Evolutionary conservation across 2,113 vertebrate species (phyloP), one percentile per base, ranked within the genome.

Genomic region (Hemichromis elongatus): DNA sequence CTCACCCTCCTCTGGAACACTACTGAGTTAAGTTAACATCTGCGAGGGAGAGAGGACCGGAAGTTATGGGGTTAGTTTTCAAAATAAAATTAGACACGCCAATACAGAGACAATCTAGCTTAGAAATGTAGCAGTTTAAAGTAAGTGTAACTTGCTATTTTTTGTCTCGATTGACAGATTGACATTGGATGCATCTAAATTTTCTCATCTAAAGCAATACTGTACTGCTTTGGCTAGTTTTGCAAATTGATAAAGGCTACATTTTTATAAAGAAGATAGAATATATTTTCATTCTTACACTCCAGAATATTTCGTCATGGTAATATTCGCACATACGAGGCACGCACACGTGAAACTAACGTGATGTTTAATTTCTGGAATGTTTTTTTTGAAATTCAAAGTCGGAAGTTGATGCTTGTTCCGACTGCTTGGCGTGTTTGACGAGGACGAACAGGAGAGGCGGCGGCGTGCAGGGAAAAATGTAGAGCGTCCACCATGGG

Each of bases 1-100:
- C 94, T 95, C 95, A 92, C 90, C 93, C 95, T 94, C 93, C 79
- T 91, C 80, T 82, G 88, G 81, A 95, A 92, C 90, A 89, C 75
- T 93, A 88, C 37, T 21, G 19, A 2, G 88, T 90, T 52, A 92
- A 93, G 92, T 6, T 77, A 3, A 24, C 50, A 2, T 3, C 1
- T 1, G 1, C 14, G 16, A 28, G 4, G 9, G 5, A 55, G 19
- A 3, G 7, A 1, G 24, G 0, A 10, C 35, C 14, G 92, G 89
- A 93, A 56, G n/a, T 47, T 7, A 1, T 1, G 0, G 2, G 1
- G 2, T 1, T 8, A n/a, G 9, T 11, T 79, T 85, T 83, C 90
- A 92, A 79, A 90, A 83, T 90, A 90, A 92, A 26, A 66, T 7
- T 3, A 1, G 7, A 47, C 21, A 45, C 21, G n/a, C 8, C 16